Percentiles rank a stretch among this genome's conserved stretches.
Conservation (phyloP, 2,888 invertebrate genomes). For the Dendrolimus houi region DNA sequence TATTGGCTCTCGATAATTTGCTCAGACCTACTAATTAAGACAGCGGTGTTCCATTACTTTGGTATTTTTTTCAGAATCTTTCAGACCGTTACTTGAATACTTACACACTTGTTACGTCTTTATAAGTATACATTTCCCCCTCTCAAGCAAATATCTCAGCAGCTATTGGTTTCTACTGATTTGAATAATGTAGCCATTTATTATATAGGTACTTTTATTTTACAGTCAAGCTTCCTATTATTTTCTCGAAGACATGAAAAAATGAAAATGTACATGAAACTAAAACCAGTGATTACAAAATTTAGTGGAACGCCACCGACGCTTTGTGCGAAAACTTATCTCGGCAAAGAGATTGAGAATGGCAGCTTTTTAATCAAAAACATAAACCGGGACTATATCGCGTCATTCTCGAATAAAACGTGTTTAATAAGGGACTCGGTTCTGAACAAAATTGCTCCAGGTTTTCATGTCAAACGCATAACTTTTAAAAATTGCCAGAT, state of each 20-base stretch:
- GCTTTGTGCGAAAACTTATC: not conserved
- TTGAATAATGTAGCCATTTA: too few relatives aligned
- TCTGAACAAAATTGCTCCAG: conserved; percentile 2
- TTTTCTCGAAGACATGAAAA: not conserved
- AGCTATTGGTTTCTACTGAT: too few relatives aligned
- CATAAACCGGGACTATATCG: conserved; percentile 21
- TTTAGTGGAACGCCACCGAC: not conserved
- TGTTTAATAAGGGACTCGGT: conserved; percentile 19
- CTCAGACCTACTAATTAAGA: too few relatives aligned
- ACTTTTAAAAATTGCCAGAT: not conserved
- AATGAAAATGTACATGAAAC: not conserved
- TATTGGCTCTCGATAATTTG: too few relatives aligned
- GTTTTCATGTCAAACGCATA: not conserved
- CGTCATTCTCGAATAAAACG: conserved; percentile 21
- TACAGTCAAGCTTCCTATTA: too few relatives aligned
- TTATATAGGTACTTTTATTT: too few relatives aligned
- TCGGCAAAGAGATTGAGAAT: conserved; percentile 16
- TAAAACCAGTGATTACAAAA: not conserved
- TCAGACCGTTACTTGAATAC: too few relatives aligned
- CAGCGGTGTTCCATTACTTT: too few relatives aligned
- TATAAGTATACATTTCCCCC: too few relatives aligned
- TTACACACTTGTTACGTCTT: too few relatives aligned
- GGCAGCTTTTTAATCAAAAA: conserved; percentile 35
- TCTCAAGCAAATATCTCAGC: too few relatives aligned
- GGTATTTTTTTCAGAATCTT: too few relatives aligned